Evolutionary conservation across 2,888 invertebrate genomes (phyloP).

Genomic region (Didymodactylos carnosus): DNA sequence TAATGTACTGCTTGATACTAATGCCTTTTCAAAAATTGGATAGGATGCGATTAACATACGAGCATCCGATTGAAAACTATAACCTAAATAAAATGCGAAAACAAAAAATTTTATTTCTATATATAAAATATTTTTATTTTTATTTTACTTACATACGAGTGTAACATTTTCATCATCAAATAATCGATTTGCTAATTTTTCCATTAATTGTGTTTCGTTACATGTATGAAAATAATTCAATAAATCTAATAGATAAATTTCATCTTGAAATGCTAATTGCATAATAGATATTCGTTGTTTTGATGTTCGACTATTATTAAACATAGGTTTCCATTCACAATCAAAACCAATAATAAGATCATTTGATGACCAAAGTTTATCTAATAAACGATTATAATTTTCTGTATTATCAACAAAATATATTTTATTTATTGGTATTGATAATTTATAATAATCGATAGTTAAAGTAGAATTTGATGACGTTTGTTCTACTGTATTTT

Average conservation of each 20-base stretch:
- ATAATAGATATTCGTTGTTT: background rate
- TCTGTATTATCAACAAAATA: background rate
- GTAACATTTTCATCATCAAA: background rate
- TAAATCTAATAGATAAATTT: background rate
- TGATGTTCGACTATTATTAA: background rate
- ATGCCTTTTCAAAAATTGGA: background rate
- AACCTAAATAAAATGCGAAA: too few species aligned
- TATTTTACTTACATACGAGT: background rate
- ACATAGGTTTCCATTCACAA: background rate
- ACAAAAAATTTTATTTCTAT: too few species aligned
- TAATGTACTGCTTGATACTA: background rate
- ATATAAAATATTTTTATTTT: background rate
- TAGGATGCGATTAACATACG: background rate
- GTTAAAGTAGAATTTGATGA: too few species aligned
- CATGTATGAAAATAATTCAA: background rate
- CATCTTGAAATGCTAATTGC: background rate
- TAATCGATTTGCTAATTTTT: background rate
- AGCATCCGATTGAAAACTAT: conserved; percentile 5
- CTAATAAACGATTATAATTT: background rate
- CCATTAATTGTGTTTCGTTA: background rate
- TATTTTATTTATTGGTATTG: background rate
- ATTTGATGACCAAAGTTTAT: too few species aligned
- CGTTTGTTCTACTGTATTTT: background rate
- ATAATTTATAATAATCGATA: background rate
- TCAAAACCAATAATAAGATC: background rate